Evolutionary conservation across 2,888 invertebrate genomes (phyloP), one percentile per base, ranked within the genome.

Genomic region (Sericinus montela): DNA sequence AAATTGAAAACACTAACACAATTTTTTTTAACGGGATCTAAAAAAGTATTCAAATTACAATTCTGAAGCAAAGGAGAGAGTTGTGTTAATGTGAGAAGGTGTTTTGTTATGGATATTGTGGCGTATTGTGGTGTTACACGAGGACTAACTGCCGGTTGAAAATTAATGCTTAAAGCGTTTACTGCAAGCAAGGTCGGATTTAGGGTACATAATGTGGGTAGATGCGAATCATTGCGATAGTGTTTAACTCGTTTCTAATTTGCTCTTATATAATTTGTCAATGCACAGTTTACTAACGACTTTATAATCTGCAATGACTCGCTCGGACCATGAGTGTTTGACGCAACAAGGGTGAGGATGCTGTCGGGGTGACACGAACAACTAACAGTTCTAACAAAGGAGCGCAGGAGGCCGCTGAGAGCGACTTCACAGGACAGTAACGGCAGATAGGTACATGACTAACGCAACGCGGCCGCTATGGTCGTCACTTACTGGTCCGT

Each of bases 401-500:
- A 71, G 67, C 67, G 75, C 78, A 80, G 75, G 71, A 72, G 75
- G 79, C 71, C 66, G 73, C 75, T 75, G 78, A 67, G 75, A 71
- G 75, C 70, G 72, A 72, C 75, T 75, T 76, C 79, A 74, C 78
- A 74, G 55, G 56, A 55, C 58, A 56, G 55, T 57, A 54, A 52
- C 51, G 53, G 52, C 49, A 47, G 68, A 68, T 64, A 71, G 68
- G 68, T 64, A 71, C 69, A 71, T 71, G 73, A 66, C 71, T 65
- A 66, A 65, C 66, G 75, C 75, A 72, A 63, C 75, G 79, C 79
- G 68, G 69, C 68, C 66, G 80, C 65, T 62, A 65, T 63, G 61
- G 69, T 65, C 75, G 72, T 72, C 75, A 96, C 96, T 95, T 95
- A 97, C 97, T 96, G 96, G 92, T 96, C 95, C 85, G 96, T 96